Conservation (phyloP, 2,888 invertebrate genomes). For the Torymus aiolomorphi region DNA sequence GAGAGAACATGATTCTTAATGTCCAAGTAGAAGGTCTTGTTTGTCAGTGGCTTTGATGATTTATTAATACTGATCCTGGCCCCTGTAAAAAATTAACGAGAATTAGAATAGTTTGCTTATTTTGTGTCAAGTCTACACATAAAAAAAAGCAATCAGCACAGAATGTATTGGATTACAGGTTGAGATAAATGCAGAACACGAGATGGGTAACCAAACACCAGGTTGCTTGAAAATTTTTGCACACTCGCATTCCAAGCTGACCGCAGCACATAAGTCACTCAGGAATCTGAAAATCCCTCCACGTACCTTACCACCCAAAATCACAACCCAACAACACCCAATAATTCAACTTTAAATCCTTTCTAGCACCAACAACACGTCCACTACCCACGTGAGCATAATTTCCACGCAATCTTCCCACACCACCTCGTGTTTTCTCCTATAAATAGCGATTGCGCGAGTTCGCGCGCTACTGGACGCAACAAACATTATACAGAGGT, state of each 20-base stretch:
- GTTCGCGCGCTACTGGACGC: background rate
- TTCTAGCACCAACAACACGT: too few relatives aligned
- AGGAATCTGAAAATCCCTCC: too few relatives aligned
- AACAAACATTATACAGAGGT: too few relatives aligned
- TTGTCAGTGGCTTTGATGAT: slow-evolving; percentile 79
- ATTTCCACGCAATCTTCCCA: background rate
- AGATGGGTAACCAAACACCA: slow-evolving; percentile 18
- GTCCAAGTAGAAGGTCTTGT: slow-evolving; percentile 86
- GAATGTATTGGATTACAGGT: background rate
- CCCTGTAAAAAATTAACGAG: too few relatives aligned
- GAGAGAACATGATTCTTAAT: slow-evolving; percentile 83
- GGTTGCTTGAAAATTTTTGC: background rate
- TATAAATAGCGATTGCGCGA: slow-evolving; percentile 49
- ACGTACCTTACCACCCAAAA: too few relatives aligned
- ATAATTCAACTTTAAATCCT: too few relatives aligned
- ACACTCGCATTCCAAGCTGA: background rate
- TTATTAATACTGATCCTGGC: slow-evolving; percentile 70
- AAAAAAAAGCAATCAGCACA: background rate
- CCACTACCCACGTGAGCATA: too few relatives aligned
- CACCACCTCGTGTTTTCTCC: slow-evolving; percentile 21
- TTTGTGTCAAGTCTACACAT: too few relatives aligned
- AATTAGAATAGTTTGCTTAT: too few relatives aligned
- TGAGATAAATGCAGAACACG: background rate
- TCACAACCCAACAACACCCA: too few relatives aligned
- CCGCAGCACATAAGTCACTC: background rate